These are phyloP conservation scores for Plestiodon gilberti DNA, from an alignment of 2,113 vertebrate species.

Conservation along the genomic window DNA sequence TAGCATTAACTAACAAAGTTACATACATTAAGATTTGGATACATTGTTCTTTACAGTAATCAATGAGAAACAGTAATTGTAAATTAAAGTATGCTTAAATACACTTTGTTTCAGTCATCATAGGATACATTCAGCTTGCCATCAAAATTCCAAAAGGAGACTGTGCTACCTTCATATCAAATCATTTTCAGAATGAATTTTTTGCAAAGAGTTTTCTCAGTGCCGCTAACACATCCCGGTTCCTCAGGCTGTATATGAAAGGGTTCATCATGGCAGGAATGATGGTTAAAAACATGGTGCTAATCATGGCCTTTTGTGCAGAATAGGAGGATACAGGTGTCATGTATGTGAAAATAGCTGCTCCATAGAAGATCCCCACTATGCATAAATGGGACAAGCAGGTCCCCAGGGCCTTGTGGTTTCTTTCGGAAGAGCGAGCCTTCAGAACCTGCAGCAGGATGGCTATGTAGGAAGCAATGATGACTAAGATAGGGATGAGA, in stretches of 20 bases:
- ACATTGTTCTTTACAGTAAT: no score
- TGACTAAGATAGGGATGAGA: conserved; percentile 49
- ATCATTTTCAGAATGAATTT: neutral
- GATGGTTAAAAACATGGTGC: neutral
- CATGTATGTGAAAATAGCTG: conserved; percentile 52
- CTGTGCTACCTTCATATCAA: neutral
- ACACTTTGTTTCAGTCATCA: no score
- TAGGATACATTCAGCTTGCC: no score
- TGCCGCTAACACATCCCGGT: neutral
- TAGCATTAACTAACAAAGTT: no score
- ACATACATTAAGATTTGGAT: no score
- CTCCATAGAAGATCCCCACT: conserved; percentile 44
- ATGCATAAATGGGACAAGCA: conserved; percentile 51
- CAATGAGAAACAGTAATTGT: no score
- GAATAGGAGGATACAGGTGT: conserved; percentile 30
- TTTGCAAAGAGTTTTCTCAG: neutral
- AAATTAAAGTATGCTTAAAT: no score
- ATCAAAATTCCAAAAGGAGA: no score
- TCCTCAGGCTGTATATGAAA: neutral
- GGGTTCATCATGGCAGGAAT: neutral
- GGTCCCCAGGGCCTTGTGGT: conserved; percentile 43
- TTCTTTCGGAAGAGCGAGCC: conserved; percentile 8
- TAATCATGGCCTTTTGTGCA: neutral
- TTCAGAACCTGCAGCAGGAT: conserved; percentile 34
- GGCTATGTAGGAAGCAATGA: conserved; percentile 45